Percentiles rank a stretch among this genome's conserved stretches.
phyloP scores from a whole-genome alignment of 2,888 invertebrate genomes.

The Nemotelus nigrinus region DNA sequence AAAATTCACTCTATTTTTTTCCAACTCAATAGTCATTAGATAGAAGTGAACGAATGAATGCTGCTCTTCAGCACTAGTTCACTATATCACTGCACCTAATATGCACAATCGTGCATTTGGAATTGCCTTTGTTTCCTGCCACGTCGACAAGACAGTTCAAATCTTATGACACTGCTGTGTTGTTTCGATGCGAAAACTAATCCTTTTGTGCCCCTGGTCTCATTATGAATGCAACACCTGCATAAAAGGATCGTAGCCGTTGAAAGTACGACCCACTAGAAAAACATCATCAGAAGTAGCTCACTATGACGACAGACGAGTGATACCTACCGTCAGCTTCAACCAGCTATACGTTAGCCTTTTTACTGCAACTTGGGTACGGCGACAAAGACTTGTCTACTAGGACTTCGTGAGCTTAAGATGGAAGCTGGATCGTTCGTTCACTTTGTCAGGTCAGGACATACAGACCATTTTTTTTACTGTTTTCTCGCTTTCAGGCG shows the following conservation, averaged over 20 bases:
- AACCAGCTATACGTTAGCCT: background rate
- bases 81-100: background rate
- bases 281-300: slow-evolving; percentile 18
- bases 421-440: background rate
- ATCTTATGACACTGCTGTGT: background rate
- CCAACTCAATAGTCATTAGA: background rate
- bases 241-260: slow-evolving; percentile 31
- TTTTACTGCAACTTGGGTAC: background rate
- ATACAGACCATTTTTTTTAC: slow-evolving; percentile 1
- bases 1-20: background rate
- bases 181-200: slow-evolving; percentile 41
- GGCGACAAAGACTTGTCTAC: background rate
- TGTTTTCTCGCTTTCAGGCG: slow-evolving; percentile 26
- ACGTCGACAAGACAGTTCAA: background rate
- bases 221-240: slow-evolving; percentile 48
- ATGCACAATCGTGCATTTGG: slow-evolving; percentile 27
- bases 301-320: slow-evolving; percentile 32
- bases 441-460: slow-evolving; percentile 12
- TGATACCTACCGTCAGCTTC: background rate
- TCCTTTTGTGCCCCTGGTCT: slow-evolving; percentile 27
- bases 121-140: slow-evolving; percentile 21
- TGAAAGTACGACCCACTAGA: slow-evolving; percentile 35
- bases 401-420: slow-evolving; percentile 1
- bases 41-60: background rate
- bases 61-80: background rate